A percentile compares a stretch with the other conserved stretches of the same genome.
Evolutionary conservation across 92 coral and sea anemone genomes (phyloP).

Genomic region (Heteractis magnifica): DNA sequence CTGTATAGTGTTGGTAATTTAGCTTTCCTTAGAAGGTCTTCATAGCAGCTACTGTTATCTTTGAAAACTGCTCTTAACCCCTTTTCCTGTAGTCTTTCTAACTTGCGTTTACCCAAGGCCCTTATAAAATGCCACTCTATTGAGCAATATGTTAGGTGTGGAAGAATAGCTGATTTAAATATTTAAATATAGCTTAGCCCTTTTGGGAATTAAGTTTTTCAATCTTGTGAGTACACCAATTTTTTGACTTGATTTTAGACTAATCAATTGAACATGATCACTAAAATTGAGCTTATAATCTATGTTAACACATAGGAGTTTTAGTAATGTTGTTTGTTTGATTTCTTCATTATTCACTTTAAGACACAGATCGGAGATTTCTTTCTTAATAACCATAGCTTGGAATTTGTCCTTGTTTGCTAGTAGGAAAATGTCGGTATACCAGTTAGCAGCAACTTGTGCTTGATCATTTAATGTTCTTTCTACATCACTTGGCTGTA

Average conservation of each 20-base stretch:
- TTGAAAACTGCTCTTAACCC: constrained; percentile 8
- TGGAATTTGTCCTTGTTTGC: not conserved
- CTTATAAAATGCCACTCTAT: not conserved
- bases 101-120: not conserved
- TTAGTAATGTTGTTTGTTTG: no score
- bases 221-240: no score
- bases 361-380: constrained; percentile 32
- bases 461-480: constrained; percentile 15
- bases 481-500: not conserved
- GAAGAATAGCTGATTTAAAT: constrained; percentile 16
- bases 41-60: not conserved
- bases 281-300: no score
- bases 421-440: not conserved
- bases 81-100: constrained; percentile 21
- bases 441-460: constrained; percentile 17
- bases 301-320: no score
- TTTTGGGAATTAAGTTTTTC: no score
- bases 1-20: constrained; percentile 12
- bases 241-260: no score
- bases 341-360: not conserved
- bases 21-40: constrained; percentile 2
- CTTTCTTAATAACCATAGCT: no score
- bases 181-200: not conserved
- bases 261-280: no score
- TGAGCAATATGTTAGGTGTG: constrained; percentile 14